A percentile compares a stretch with the other conserved stretches of the same genome.
Conservation (phyloP, 2,797 vertebrate species). For the Poecilia gillii region DNA sequence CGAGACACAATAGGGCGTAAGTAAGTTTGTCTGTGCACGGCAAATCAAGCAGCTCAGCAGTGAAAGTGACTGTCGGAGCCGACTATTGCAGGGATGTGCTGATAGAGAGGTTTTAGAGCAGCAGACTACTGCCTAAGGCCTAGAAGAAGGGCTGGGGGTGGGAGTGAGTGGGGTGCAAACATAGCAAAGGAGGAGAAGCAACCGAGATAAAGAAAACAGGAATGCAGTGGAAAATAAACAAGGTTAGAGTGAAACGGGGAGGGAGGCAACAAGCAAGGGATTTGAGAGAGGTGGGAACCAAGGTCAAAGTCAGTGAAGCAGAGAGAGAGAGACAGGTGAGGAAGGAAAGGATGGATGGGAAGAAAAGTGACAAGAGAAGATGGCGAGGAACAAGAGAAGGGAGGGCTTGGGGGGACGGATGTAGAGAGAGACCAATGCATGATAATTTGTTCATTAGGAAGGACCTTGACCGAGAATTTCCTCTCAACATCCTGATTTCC, state of each 20-base stretch:
- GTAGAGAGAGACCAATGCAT: slow-evolving; percentile 61
- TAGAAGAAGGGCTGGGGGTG: slow-evolving; percentile 37
- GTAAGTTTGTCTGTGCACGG: slow-evolving; percentile 37
- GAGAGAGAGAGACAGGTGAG: slow-evolving; percentile 47
- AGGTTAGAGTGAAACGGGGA: slow-evolving; percentile 65
- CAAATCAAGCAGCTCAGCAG: slow-evolving; percentile 67
- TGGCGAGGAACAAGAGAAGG: slow-evolving; percentile 13
- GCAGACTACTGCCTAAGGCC: slow-evolving; percentile 71
- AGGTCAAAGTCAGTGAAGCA: slow-evolving; percentile 72
- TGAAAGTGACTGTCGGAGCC: slow-evolving; percentile 69
- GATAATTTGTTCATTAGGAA: slow-evolving; percentile 78
- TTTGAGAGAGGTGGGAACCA: slow-evolving; percentile 72
- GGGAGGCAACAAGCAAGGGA: slow-evolving; percentile 55
- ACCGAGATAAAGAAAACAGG: slow-evolving; percentile 76
- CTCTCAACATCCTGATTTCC: slow-evolving; percentile 65
- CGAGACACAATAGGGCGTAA: slow-evolving; percentile 33
- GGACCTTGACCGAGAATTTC: slow-evolving; percentile 77
- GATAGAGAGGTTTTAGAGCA: slow-evolving; percentile 78
- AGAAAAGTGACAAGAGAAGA: slow-evolving; percentile 45
- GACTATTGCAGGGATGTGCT: slow-evolving; percentile 74
- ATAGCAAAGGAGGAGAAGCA: slow-evolving; percentile 67
- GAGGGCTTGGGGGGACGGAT: slow-evolving; percentile 16
- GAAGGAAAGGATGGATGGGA: slow-evolving; percentile 16
- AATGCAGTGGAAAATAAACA: slow-evolving; percentile 78
- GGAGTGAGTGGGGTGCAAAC: slow-evolving; percentile 31